Percentiles rank a stretch among this genome's conserved stretches.
These are phyloP conservation scores for Caranx melampygus DNA, from an alignment of 2,113 vertebrate species.

Conservation along the genomic window DNA sequence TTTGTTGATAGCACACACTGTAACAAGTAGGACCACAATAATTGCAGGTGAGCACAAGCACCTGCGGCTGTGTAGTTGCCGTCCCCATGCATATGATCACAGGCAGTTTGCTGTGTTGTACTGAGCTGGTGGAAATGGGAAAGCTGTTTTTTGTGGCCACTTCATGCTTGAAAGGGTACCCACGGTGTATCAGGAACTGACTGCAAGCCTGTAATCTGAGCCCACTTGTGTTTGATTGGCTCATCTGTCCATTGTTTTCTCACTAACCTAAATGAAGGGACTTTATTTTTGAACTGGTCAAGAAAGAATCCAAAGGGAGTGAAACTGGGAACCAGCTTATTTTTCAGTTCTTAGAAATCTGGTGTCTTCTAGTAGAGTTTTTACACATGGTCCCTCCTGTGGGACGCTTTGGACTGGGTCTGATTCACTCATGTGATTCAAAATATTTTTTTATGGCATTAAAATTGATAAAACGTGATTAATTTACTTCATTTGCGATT, in stretches of 20 bases:
- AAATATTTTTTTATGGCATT: background rate
- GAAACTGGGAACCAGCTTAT: background rate
- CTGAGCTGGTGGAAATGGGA: background rate
- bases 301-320: background rate
- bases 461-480: background rate
- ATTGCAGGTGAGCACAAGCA: background rate
- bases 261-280: background rate
- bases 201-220: constrained; percentile 11
- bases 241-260: background rate
- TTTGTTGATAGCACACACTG: background rate
- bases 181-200: background rate
- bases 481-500: background rate
- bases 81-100: constrained; percentile 16
- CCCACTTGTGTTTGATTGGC: background rate
- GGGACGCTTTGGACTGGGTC: background rate
- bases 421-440: background rate
- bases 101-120: background rate
- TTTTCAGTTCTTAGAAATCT: background rate
- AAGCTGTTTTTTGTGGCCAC: background rate
- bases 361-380: background rate
- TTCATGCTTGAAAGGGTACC: constrained; percentile 21
- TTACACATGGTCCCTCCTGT: background rate
- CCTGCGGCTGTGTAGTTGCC: background rate
- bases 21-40: background rate
- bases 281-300: background rate